Conservation (phyloP, 2,797 vertebrate species). For the Cottoperca gobio region DNA sequence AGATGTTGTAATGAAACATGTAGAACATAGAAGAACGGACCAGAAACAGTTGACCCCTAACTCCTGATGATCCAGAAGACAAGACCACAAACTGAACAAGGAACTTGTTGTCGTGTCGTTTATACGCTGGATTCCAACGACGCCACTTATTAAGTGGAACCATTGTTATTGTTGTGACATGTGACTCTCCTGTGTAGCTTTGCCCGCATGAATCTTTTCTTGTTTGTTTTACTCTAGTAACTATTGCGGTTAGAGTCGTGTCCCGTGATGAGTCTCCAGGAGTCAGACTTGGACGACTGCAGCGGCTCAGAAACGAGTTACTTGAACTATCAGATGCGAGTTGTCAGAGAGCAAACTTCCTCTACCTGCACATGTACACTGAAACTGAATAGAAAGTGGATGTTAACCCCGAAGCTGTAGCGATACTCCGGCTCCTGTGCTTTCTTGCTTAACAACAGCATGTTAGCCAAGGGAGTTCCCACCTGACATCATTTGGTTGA, state of each 20-base stretch:
- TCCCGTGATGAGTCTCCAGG: constrained; percentile 10
- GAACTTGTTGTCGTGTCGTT: constrained; percentile 14
- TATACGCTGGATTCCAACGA: constrained; percentile 6
- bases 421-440: background rate
- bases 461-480: constrained; percentile 42
- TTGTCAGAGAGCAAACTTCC: constrained; percentile 19
- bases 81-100: constrained; percentile 26
- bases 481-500: constrained; percentile 8
- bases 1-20: too few species aligned
- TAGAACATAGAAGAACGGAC: too few species aligned
- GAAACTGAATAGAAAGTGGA: constrained; percentile 17
- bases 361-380: constrained; percentile 14
- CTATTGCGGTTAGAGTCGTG: background rate
- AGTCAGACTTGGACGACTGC: constrained; percentile 15
- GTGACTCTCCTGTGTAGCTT: background rate
- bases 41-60: background rate
- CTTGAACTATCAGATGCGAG: background rate
- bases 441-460: background rate
- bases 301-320: constrained; percentile 7
- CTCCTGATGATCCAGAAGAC: constrained; percentile 7
- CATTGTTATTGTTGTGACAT: background rate
- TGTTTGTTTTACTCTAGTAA: background rate
- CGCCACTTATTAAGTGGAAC: constrained; percentile 10
- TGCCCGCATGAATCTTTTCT: background rate
- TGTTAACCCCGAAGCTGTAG: background rate